These are phyloP conservation scores for Saccostrea cuccullata DNA, from an alignment of 1,140 invertebrate genomes.

Conservation along the genomic window DNA sequence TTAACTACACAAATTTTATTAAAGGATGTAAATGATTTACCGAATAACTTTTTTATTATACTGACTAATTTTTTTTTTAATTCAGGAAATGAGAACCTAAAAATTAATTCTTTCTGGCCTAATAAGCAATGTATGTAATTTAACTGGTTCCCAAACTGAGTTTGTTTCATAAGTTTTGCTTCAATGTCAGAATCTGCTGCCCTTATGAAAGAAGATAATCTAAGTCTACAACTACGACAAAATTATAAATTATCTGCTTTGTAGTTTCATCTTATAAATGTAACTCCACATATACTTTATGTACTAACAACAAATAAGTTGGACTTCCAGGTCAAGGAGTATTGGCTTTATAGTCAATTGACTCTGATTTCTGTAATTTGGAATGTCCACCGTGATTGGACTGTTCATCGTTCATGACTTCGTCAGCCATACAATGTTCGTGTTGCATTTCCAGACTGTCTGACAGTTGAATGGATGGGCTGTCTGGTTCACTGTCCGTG, in stretches of 20 bases:
- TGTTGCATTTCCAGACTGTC: constrained; percentile 30
- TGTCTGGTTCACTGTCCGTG: constrained; percentile 45
- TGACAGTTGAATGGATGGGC: background rate
- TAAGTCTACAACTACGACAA: background rate
- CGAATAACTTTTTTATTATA: too few species aligned
- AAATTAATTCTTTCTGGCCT: too few species aligned
- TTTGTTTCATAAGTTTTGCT: too few species aligned
- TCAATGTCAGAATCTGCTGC: background rate
- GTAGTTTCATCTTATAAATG: background rate
- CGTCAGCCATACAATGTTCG: background rate
- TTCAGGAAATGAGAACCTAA: too few species aligned
- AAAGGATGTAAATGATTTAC: too few species aligned
- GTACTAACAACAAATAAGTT: background rate
- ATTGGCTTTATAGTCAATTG: constrained; percentile 63
- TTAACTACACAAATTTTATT: too few species aligned
- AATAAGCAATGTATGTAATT: background rate
- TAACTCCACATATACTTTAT: background rate
- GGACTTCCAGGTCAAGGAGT: constrained; percentile 52
- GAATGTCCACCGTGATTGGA: background rate
- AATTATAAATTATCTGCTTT: background rate
- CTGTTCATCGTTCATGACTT: background rate
- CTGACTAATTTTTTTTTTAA: too few species aligned
- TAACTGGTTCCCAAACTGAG: background rate
- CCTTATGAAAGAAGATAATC: background rate
- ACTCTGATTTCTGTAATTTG: constrained; percentile 47